A percentile compares a stretch with the other conserved stretches of the same genome.
Evolutionary conservation across 2,888 invertebrate genomes (phyloP).

Genomic region (Pammene aurita): DNA sequence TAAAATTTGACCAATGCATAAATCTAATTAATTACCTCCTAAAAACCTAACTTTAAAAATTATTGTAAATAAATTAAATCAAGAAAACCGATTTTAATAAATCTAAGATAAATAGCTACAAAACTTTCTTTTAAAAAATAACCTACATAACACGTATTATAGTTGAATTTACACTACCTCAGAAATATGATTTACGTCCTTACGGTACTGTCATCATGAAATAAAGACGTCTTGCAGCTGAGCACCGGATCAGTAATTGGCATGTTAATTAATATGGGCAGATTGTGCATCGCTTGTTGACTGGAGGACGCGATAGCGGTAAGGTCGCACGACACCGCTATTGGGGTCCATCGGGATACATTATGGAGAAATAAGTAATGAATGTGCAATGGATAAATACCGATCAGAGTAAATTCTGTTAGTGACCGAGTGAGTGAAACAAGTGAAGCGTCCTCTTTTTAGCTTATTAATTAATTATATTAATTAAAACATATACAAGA

Average conservation of each 20-base stretch:
- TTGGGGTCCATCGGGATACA: constrained; percentile 23
- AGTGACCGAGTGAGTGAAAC: not conserved
- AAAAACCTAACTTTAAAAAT: no score
- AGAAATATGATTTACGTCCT: not conserved
- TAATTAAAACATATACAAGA: no score
- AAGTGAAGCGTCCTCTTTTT: no score
- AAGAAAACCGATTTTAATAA: no score
- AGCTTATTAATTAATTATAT: no score
- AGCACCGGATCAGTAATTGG: constrained; percentile 37
- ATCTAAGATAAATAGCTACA: no score
- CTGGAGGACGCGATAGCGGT: constrained; percentile 39
- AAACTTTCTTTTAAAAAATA: no score
- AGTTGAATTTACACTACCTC: not conserved
- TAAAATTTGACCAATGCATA: no score
- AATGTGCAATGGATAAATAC: constrained; percentile 10
- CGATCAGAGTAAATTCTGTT: not conserved
- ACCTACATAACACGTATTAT: not conserved
- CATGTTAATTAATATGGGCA: constrained; percentile 54
- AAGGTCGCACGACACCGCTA: constrained; percentile 39
- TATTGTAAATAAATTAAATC: no score
- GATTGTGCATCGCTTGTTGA: constrained; percentile 42
- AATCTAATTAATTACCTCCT: no score
- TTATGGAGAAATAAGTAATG: constrained; percentile 31
- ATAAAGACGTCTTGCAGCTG: constrained; percentile 54
- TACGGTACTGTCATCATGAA: constrained; percentile 32